Percentiles rank a stretch among this genome's conserved stretches.
These are phyloP conservation scores for Pocillopora verrucosa DNA, from an alignment of 64 coral and sea anemone genomes.

Conservation along the genomic window DNA sequence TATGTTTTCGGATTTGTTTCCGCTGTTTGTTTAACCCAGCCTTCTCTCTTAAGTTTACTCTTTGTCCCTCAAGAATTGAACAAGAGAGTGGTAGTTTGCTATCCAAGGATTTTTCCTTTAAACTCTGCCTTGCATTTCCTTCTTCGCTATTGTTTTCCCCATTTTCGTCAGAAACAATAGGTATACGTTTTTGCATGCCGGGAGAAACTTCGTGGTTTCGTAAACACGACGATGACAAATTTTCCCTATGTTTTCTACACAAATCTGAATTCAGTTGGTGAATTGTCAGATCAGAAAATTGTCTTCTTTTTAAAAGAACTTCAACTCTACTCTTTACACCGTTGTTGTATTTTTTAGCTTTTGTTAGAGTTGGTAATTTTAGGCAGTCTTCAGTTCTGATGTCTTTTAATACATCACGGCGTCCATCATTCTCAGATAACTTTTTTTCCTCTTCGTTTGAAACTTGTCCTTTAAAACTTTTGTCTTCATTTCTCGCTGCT, in stretches of 20 bases:
- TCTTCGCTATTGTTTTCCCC: background rate
- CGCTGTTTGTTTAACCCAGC: background rate
- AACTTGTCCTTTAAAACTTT: background rate
- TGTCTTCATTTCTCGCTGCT: background rate
- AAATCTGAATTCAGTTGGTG: background rate
- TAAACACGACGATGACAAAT: background rate
- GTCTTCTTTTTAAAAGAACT: background rate
- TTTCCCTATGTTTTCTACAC: background rate
- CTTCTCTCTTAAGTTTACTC: slow-evolving; percentile 4
- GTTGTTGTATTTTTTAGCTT: background rate
- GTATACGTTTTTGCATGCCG: background rate
- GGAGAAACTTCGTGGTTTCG: background rate
- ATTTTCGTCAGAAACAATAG: background rate
- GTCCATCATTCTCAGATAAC: background rate
- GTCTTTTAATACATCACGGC: background rate
- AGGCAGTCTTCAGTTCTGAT: background rate
- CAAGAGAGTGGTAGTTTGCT: background rate
- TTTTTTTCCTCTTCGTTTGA: background rate
- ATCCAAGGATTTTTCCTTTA: background rate
- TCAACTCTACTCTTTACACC: background rate
- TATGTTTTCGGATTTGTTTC: background rate
- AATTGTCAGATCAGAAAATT: background rate
- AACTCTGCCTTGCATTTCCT: background rate
- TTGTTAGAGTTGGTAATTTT: slow-evolving; percentile 9
- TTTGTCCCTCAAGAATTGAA: slow-evolving; percentile 17